Conservation (phyloP, 2,113 vertebrate genomes). For the Paramisgurnus dabryanus region DNA sequence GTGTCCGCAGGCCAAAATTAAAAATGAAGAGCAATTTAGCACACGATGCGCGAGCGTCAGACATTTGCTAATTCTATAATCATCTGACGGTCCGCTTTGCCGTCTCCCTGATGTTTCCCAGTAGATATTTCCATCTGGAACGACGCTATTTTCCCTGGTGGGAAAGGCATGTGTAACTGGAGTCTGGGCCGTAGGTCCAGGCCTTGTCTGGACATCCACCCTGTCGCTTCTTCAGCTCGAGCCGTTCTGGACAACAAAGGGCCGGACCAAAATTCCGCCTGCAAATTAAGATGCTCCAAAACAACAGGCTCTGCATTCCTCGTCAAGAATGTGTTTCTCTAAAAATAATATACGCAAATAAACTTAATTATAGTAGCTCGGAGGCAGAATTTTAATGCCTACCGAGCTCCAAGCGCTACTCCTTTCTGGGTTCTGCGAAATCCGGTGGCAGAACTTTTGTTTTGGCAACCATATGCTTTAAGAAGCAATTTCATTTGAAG, state of each 20-base stretch:
- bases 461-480: constrained; percentile 54
- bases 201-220: constrained; percentile 51
- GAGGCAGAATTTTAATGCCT: constrained; percentile 49
- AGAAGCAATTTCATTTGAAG: constrained; percentile 53
- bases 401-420: constrained; percentile 35
- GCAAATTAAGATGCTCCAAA: constrained; percentile 57
- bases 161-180: constrained; percentile 71
- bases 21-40: constrained; percentile 41
- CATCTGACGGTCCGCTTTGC: constrained; percentile 55
- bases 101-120: constrained; percentile 56
- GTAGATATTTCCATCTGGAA: constrained; percentile 71
- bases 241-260: constrained; percentile 52
- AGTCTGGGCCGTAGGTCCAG: constrained; percentile 52
- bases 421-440: constrained; percentile 26
- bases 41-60: constrained; percentile 64
- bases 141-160: constrained; percentile 47
- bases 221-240: constrained; percentile 42
- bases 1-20: constrained; percentile 36
- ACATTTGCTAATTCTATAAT: constrained; percentile 76
- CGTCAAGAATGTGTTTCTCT: constrained; percentile 50
- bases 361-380: constrained; percentile 55
- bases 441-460: constrained; percentile 43
- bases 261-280: constrained; percentile 51
- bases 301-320: constrained; percentile 55
- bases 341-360: constrained; percentile 61